Evolutionary conservation across 2,113 vertebrate species (phyloP), one percentile per base, ranked within the genome.

Genomic region (Limanda limanda): DNA sequence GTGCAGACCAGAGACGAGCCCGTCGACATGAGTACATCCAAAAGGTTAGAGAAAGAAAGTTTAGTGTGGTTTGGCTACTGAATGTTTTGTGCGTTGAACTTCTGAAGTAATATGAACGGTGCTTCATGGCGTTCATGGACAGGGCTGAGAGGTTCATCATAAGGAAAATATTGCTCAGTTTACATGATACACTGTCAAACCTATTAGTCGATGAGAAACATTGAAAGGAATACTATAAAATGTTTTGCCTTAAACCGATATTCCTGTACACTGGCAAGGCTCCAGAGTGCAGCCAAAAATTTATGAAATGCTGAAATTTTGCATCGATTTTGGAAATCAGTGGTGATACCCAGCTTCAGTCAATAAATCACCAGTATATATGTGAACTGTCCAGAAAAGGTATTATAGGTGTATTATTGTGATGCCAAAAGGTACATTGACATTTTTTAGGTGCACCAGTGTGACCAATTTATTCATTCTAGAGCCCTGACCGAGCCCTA

Each of bases 11-110:
- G 94, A 2, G 97, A 99, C 0, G 95, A 98, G 68, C 98, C 98
- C 0, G 97, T 99, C 74, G 97, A 99, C 76, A 98, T 99, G 97
- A 98, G 97, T 63, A 98, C 97, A 9, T 94, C 96, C 2, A 97
- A 97, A 93, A 96, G 96, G 98, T 99, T 86, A 95, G 94, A 70
- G 3, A 51, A 31, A 6, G 2, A 18, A 57, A 14, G 15, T 6
- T 15, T 37, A 18, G 17, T 8, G 37, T 60, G 15, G 63, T 18
- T 71, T 20, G n/a, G 0, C 23, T 10, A 20, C 3, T 0, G 11
- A 14, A 13, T 51, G 47, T 67, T 47, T 42, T 56, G 13, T 40
- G 18, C 3, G 3, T 56, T 71, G 2, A 56, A 13, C 21, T 31
- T 24, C 27, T 27, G 21, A 31, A 21, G 25, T 60, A 55, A 68